Evolutionary conservation across 2,888 invertebrate genomes (phyloP).

Genomic region (Lepetodrilus schrolli): DNA sequence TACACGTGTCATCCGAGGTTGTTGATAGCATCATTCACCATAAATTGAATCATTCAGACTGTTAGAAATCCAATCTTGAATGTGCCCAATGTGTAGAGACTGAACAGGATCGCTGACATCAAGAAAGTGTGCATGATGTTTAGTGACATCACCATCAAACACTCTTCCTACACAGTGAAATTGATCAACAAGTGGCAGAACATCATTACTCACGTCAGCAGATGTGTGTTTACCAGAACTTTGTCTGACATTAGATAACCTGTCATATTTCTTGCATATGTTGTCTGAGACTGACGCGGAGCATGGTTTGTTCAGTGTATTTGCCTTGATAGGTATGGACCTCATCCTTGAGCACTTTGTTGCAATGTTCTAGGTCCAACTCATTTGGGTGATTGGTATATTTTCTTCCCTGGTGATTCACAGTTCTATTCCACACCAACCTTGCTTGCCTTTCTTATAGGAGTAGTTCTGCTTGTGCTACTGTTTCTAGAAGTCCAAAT

Average conservation of each 20-base stretch:
- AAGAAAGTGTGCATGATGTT: not conserved
- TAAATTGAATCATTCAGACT: no score
- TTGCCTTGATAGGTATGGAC: slow-evolving; percentile 36
- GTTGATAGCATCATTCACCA: no score
- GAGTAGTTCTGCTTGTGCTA: slow-evolving; percentile 33
- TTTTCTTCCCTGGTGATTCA: slow-evolving; percentile 36
- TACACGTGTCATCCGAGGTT: no score
- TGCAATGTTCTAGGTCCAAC: slow-evolving; percentile 40
- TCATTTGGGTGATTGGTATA: slow-evolving; percentile 43
- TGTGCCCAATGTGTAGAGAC: not conserved
- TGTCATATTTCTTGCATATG: not conserved
- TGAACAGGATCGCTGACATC: not conserved
- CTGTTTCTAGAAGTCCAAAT: slow-evolving; percentile 38
- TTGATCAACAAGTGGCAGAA: not conserved
- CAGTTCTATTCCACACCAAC: slow-evolving; percentile 41
- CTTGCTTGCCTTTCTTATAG: slow-evolving; percentile 35
- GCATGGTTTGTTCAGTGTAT: slow-evolving; percentile 39
- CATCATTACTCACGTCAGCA: not conserved
- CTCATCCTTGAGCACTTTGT: slow-evolving; percentile 40
- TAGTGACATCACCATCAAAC: not conserved
- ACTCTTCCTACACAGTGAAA: not conserved
- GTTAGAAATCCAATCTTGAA: not conserved
- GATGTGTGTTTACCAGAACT: not conserved
- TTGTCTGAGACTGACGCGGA: slow-evolving; percentile 34
- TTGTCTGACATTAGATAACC: not conserved